These are phyloP conservation scores for Aplysina aerophoba DNA, from an alignment of 37 sponge, comb jelly and placozoan genomes.

Conservation along the genomic window DNA sequence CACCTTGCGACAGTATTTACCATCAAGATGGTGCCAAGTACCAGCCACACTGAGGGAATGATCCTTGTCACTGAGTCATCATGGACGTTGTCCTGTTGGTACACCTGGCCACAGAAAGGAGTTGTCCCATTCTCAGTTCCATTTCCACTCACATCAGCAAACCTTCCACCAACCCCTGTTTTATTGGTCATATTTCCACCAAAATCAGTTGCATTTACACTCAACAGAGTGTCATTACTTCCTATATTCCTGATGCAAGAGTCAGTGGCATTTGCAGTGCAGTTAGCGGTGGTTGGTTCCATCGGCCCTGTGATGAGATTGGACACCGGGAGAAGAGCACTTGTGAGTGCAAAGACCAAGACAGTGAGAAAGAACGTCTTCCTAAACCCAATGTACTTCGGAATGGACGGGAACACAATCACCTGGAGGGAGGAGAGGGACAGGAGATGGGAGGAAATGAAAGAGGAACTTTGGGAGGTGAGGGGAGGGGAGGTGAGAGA, in stretches of 20 bases:
- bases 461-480: neutral
- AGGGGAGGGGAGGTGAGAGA: too few species aligned
- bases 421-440: conserved; percentile 21
- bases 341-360: conserved; percentile 25
- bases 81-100: neutral
- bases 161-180: conserved; percentile 6
- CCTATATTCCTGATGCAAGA: neutral
- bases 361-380: conserved; percentile 25
- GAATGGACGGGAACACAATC: conserved; percentile 54
- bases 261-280: neutral
- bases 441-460: too few species aligned
- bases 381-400: conserved; percentile 60
- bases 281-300: neutral
- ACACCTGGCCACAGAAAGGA: neutral
- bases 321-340: conserved; percentile 61
- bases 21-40: neutral
- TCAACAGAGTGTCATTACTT: too few species aligned
- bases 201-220: conserved; percentile 13
- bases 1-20: conserved; percentile 48
- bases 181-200: neutral
- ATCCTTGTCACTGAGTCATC: conserved; percentile 43
- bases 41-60: conserved; percentile 55
- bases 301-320: conserved; percentile 80
- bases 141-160: neutral
- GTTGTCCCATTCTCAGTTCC: neutral